Evolutionary conservation across 2,888 invertebrate genomes (phyloP).

Genomic region (Exephanes ischioxanthus): DNA sequence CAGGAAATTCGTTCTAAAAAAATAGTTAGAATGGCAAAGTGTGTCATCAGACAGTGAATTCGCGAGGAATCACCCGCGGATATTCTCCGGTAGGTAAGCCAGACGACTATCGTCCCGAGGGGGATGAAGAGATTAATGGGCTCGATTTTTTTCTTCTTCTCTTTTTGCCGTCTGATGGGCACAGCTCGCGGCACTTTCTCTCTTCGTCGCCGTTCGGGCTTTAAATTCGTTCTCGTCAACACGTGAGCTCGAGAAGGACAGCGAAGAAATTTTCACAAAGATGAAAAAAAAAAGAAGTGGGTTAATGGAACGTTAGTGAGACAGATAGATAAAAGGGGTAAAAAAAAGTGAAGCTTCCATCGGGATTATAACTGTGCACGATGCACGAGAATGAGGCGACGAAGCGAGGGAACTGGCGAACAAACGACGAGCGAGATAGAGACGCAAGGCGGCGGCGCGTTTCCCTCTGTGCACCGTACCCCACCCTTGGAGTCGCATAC

Average conservation of each 20-base stretch:
- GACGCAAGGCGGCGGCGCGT: background rate
- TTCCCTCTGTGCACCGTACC: background rate
- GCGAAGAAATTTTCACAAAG: background rate
- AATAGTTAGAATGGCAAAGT: conserved; percentile 5
- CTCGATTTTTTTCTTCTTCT: conserved; percentile 29
- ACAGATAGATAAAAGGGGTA: conserved; percentile 1
- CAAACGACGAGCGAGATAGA: conserved; percentile 6
- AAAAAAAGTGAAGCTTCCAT: conserved; percentile 35
- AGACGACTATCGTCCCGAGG: background rate
- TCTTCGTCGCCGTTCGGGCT: conserved; percentile 25
- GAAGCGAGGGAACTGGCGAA: conserved; percentile 7
- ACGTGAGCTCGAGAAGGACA: background rate
- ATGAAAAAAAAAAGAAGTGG: conserved; percentile 29
- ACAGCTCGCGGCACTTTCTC: conserved; percentile 33
- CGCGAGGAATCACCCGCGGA: background rate
- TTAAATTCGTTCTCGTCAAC: conserved; percentile 23
- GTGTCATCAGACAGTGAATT: conserved; percentile 16
- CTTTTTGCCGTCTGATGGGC: background rate
- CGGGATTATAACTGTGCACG: conserved; percentile 22
- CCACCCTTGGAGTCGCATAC: conserved; percentile 27
- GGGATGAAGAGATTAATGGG: conserved; percentile 45
- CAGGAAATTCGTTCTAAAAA: conserved; percentile 6
- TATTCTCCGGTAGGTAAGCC: conserved; percentile 6
- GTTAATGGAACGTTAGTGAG: conserved; percentile 28
- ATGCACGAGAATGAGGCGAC: conserved; percentile 37